A percentile compares a stretch with the other conserved stretches of the same genome.
phyloP scores from a whole-genome alignment of 2,888 invertebrate genomes.

The Sicus ferrugineus region DNA sequence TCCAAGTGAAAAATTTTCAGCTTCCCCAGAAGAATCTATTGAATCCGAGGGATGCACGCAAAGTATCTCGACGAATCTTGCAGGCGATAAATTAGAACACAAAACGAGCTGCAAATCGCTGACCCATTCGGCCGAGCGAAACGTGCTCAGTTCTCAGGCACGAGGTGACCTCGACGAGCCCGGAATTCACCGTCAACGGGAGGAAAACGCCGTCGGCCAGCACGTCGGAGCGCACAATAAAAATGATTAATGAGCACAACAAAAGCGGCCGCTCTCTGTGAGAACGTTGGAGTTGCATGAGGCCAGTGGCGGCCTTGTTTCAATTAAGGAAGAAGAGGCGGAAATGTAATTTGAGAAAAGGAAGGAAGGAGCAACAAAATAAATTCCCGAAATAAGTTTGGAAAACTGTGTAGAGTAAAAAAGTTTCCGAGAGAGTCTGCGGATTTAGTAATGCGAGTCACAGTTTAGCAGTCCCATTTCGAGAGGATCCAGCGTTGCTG shows the following conservation, averaged over 20 bases:
- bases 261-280: conserved; percentile 16
- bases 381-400: neutral
- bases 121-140: neutral
- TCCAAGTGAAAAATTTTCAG: too few relatives aligned
- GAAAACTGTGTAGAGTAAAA: neutral
- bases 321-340: neutral
- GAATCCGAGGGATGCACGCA: too few relatives aligned
- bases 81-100: neutral
- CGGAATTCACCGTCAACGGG: neutral
- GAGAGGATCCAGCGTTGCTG: too few relatives aligned
- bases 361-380: conserved; percentile 24
- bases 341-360: conserved; percentile 31
- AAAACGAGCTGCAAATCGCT: neutral
- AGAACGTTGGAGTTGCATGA: neutral
- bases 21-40: too few relatives aligned
- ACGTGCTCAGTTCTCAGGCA: too few relatives aligned
- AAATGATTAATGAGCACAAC: conserved; percentile 54
- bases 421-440: too few relatives aligned
- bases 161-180: neutral
- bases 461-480: too few relatives aligned
- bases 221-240: conserved; percentile 16
- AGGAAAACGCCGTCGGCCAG: neutral
- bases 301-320: neutral
- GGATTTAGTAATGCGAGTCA: too few relatives aligned
- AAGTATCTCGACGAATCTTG: neutral